Base-by-base conservation (phyloP, 2,888 invertebrate genomes). In the Dastarcus helophoroides region DNA sequence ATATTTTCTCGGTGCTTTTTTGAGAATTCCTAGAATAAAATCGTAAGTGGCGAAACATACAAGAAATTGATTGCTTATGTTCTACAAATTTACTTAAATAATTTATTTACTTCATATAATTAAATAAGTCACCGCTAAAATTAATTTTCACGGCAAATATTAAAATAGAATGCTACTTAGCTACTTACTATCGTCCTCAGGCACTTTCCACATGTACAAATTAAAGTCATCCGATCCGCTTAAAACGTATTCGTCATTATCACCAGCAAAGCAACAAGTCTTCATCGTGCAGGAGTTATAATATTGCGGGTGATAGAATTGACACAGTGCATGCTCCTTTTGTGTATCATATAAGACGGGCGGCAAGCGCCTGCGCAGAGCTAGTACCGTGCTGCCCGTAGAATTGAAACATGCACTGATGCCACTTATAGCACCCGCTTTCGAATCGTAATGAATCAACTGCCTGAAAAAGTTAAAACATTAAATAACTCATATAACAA, bases 251-350 rank as follows among this genome's bases (percentile, higher is more conserved):
- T 91, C 79, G 50, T 94, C 93, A 16, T 76, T 70, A 22, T 82
- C 79, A 0, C 94, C 94, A 9, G 89, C 91, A 62, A 94, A 95
- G 39, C 81, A 82, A 53, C 93, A 90, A 40, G 90, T 91, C 64
- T 95, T 95, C 89, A 95, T 91, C 0, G 95, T 95, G 55, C 93
- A 94, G 0, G 88, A 88, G 60, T 94, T 94, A 53, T 88, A 89
- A 59, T 94, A 95, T 38, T 86, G 85, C 26, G 79, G 75, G 56
- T 91, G 86, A 57, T 89, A 85, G 62, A 94, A 91, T 58, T 90
- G 84, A 15, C 80, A 85, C 14, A 84, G 62, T 1, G 84, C 79
- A 22, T 71, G 70, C 1, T 79, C 65, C 0, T 74, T 73, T 40
- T 79, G 69, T 0, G 76, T 70, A 0, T 70, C 64, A 52, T 85